Evolutionary conservation across 2,888 invertebrate species (phyloP).

Genomic region (Perizoma flavofasciatum): DNA sequence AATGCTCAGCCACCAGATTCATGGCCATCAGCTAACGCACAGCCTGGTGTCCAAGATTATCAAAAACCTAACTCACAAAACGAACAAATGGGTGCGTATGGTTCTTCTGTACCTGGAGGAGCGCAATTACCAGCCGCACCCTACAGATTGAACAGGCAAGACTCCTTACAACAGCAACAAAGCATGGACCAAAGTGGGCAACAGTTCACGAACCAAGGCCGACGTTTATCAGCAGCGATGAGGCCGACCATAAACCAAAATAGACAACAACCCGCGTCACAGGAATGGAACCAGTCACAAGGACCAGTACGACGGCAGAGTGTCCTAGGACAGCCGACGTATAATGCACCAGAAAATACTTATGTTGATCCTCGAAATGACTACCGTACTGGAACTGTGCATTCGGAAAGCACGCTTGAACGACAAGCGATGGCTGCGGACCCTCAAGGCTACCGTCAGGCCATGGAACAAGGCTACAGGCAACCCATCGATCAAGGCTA

Average conservation of each 20-base stretch:
- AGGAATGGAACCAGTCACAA: constrained; percentile 66
- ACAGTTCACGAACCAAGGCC: constrained; percentile 65
- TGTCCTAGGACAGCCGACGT: constrained; percentile 67
- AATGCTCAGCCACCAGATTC: constrained; percentile 65
- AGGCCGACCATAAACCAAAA: constrained; percentile 61
- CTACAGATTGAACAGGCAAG: constrained; percentile 61
- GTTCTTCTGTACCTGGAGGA: constrained; percentile 48
- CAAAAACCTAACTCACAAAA: constrained; percentile 63
- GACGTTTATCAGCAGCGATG: constrained; percentile 63
- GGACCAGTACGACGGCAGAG: constrained; percentile 66
- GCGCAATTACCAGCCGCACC: constrained; percentile 50
- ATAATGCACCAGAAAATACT: constrained; percentile 58
- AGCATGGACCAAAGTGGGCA: constrained; percentile 68
- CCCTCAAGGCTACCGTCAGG: constrained; percentile 57
- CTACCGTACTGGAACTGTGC: constrained; percentile 69
- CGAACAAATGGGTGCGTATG: constrained; percentile 61
- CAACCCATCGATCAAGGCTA: constrained; percentile 77
- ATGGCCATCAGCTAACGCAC: constrained; percentile 60
- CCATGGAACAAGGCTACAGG: constrained; percentile 63
- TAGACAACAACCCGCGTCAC: constrained; percentile 47
- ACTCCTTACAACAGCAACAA: constrained; percentile 62
- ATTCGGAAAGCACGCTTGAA: constrained; percentile 62
- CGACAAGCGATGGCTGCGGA: constrained; percentile 55
- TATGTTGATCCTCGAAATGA: constrained; percentile 68
- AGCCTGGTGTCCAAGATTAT: constrained; percentile 57